Evolutionary conservation across 2,797 vertebrate genomes (phyloP), one percentile per base, ranked within the genome.

Genomic region (Myioborus melanocephalus): DNA sequence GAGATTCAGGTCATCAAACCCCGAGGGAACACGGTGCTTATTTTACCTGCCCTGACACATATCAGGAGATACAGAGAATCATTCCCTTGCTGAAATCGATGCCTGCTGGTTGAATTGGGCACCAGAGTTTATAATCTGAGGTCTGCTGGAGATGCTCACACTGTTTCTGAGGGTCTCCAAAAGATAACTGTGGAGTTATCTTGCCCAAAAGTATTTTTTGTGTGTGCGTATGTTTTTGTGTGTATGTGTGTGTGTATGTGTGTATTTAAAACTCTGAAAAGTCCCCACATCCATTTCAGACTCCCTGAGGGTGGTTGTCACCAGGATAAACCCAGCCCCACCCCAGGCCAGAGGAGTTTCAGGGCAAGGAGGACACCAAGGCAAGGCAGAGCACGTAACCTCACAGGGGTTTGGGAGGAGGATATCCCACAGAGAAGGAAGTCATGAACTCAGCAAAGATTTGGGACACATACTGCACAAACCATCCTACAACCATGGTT

Each of bases 21-120:
- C 41, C 0, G 0, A 46, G 65, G 76, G 49, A 83, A 30, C 9
- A 60, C 0, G 0, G 32, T 61, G 69, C 66, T 83, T 90, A 43
- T 93, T 90, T 86, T 78, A 75, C 63, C 46, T 0, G 4, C 26
- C 55, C 57, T 53, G 27, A 35, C 39, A 41, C 24, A 22, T 64
- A 43, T 41, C 30, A 60, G n/a, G n/a, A 81, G 73, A 63, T 35
- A 75, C 18, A 55, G 69, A 83, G 80, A 81, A 68, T 41, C 34
- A 56, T 68, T 89, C 61, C 28, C 1, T 6, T 1, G 1, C 49
- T 17, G 10, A 59, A 86, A 86, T 70, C 3, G 0, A 73, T 77
- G 69, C 44, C 86, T 59, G 60, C n/a, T 8, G 32, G 68, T 41
- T 73, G 83, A 80, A 35, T 4, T 0, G 2, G 71, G n/a, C 56